Evolutionary conservation across 2,888 invertebrate genomes (phyloP), one percentile per base, ranked within the genome.

Genomic region (Anorthoa munda): DNA sequence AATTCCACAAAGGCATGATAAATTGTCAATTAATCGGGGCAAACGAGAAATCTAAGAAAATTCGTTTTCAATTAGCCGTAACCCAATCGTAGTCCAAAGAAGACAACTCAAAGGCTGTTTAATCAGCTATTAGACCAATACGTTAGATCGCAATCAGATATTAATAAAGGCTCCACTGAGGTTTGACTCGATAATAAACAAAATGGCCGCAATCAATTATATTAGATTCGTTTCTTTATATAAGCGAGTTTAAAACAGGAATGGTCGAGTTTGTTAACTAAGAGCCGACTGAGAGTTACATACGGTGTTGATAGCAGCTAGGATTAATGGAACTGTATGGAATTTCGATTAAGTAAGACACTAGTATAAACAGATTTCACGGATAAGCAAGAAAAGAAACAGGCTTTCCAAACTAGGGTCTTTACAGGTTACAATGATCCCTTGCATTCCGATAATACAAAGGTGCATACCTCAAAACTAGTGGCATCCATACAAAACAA

Each of bases 161-260:
- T 55, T 70, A 71, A 81, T 75, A 60, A 71, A 68, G 60, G 55
- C 60, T 58, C 23, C 21, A 74, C 53, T 15, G 60, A 67, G 46
- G 64, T 74, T 55, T 60, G 64, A 83, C 53, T 73, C 12, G 18
- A 65, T 66, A 55, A 79, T 74, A 79, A 70, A 81, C 66, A 75
- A 79, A 74, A 79, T 48, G 60, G 66, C 21, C 39, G 55, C 51
- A 58, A 80, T 79, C 80, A 79, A 81, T 79, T 74, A 83, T 60
- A 67, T 50, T 65, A 46, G 65, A 74, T 70, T 70, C 0, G 71
- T 71, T 79, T 66, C 18, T 21, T 66, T 58, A 50, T 50, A 66
- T 17, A 48, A 68, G 23, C 17, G 21, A 15, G 17, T 50, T 55
- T 51, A 64, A 55, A 69, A 71, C 53, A 15, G 60, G 61, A 83